Evolutionary conservation across 1,140 invertebrate genomes (phyloP), one percentile per base, ranked within the genome.

Genomic region (Hyles vespertilio): DNA sequence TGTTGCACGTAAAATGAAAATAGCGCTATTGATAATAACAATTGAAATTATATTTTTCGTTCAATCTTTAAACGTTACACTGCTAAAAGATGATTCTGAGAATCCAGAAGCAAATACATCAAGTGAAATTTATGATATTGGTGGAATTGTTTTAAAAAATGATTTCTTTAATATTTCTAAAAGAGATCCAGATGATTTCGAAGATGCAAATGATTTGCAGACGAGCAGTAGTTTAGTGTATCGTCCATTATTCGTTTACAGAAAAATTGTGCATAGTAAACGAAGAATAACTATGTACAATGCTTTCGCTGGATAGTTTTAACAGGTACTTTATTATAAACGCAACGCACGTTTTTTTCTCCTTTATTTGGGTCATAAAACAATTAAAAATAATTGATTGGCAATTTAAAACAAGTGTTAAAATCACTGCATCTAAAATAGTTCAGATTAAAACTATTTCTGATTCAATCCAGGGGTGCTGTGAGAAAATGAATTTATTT

Each of bases 201-300:
- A 55, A 9, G 54, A 48, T 32, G 10, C 32, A 46, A 49, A 45
- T 22, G 47, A 69, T 56, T 46, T 40, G 74, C 76, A n/a, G 74
- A 66, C 52, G 48, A 79, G 74, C 56, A 74, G 59, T 51, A 75
- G 78, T 44, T 77, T 76, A 51, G 76, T 74, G 0, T 87, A 82
- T 69, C 65, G 72, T 52, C 84, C 84, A 0, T 61, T 84, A 3
- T 84, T 75, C 56, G 77, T 79, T 3, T 85, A 87, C 12, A 79
- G 79, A 73, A 79, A 60, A 55, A 81, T 84, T 34, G 73, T 79
- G 54, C 84, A 87, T 36, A 83, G 71, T 44, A 87, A 81, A 68
- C 61, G 77, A 40, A 72, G 77, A 59, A 84, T 87, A 11, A 84
- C 70, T 12, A 84, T 87, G 81, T 87, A 74, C 48, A 87, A 87